Base-by-base conservation (phyloP, 2,797 vertebrate species). In the Sebastes diploproa region DNA sequence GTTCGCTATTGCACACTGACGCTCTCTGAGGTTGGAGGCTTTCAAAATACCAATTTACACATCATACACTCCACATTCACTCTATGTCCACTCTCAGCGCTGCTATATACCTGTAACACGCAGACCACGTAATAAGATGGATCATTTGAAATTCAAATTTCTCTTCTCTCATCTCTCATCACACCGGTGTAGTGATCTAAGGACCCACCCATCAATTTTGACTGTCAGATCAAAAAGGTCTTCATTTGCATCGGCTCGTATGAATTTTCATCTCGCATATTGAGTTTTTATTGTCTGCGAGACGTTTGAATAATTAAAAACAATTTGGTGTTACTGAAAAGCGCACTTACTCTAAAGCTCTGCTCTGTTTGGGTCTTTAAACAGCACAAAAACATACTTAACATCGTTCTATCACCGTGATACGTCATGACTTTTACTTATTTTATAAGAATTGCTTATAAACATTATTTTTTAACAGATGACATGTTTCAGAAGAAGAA, bases 111-210 rank as follows among this genome's bases (percentile, higher is more conserved):
- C 85, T 78, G 66, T n/a, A 74, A 59, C 82, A 58, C 80, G 38
- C 75, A 55, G 76, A 77, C 85, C 81, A 80, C 70, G 78, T 81
- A 91, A 88, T 90, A 81, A 84, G 84, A 86, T 8, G 20, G 65
- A 78, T 56, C 30, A 93, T 93, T 88, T 94, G 89, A 92, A 94
- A 89, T 92, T 93, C 91, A 77, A 86, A 94, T 93, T 72, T n/a
- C 76, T 81, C 34, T 69, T 81, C 84, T 90, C 82, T 91, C 91
- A 75, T 90, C 89, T 89, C 80, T 82, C 86, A 72, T 86, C 86
- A 77, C 78, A 50, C 72, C 11, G 32, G 30, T 66, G 84, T 74
- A 77, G 81, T 83, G 92, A 93, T 93, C 89, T 88, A 42, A 93
- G 78, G 81, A 85, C 86, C 87, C 82, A 75, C 90, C 89, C 85